phyloP scores from a whole-genome alignment of 2,797 vertebrate species.

The Typhlichthys subterraneus region DNA sequence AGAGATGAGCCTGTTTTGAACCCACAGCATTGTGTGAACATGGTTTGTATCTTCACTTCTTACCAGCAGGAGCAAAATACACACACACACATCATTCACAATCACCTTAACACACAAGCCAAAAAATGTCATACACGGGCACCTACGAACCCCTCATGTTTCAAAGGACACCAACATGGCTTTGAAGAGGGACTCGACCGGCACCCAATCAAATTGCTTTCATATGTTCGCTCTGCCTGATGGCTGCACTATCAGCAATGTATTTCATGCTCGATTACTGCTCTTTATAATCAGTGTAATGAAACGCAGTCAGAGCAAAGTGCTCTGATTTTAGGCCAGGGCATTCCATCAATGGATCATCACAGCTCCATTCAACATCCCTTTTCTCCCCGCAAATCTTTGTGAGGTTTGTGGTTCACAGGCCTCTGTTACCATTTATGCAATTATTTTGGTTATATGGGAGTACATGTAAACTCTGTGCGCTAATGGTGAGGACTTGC shows the following conservation, averaged over 20 bases:
- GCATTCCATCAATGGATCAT: conserved; percentile 22
- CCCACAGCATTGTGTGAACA: neutral
- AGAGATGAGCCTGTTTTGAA: neutral
- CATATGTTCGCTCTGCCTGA: conserved; percentile 54
- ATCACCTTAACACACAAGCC: conserved; percentile 2
- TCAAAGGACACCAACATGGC: conserved; percentile 28
- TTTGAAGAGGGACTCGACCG: conserved; percentile 27
- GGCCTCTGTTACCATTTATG: conserved; percentile 11
- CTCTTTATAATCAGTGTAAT: conserved; percentile 66
- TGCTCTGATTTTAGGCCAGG: conserved; percentile 35
- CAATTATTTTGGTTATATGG: conserved; percentile 4
- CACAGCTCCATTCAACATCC: conserved; percentile 23
- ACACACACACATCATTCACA: conserved; percentile 1
- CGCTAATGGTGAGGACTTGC: neutral
- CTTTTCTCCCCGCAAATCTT: conserved; percentile 19
- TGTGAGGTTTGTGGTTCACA: conserved; percentile 17
- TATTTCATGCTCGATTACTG: conserved; percentile 64
- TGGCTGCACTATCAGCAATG: conserved; percentile 55
- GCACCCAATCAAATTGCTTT: conserved; percentile 53
- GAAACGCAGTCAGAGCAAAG: conserved; percentile 51
- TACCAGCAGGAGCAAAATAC: conserved; percentile 14
- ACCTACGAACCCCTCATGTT: conserved; percentile 24
- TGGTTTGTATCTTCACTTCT: neutral
- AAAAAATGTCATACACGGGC: conserved; percentile 18
- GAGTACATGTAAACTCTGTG: conserved; percentile 14